phyloP scores from a whole-genome alignment of 2,888 invertebrate species.

The Hydrotaea cyrtoneurina region DNA sequence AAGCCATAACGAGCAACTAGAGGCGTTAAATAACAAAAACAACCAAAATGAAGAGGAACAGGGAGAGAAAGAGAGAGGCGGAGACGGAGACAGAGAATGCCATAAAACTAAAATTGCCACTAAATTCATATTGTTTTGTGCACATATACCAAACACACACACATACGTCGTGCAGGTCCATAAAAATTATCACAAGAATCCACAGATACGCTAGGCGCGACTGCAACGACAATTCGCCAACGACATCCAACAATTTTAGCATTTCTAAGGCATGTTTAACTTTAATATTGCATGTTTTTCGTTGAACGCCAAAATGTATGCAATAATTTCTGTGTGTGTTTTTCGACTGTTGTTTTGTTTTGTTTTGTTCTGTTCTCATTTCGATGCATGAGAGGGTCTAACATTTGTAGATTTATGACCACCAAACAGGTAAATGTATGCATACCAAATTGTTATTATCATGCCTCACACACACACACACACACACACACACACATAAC shows the following conservation, averaged over 20 bases:
- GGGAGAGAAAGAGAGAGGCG: neutral
- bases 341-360: too few species aligned
- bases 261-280: slow-evolving; percentile 12
- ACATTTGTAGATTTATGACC: slow-evolving; percentile 57
- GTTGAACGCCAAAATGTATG: slow-evolving; percentile 46
- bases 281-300: slow-evolving; percentile 34
- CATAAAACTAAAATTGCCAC: slow-evolving; percentile 1
- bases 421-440: slow-evolving; percentile 56
- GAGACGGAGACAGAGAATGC: neutral
- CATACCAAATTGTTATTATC: slow-evolving; percentile 21
- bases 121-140: neutral
- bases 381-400: too few species aligned
- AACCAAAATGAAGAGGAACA: neutral
- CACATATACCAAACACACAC: too few species aligned
- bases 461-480: slow-evolving; percentile 3
- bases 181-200: slow-evolving; percentile 15
- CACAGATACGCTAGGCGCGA: neutral
- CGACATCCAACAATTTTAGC: neutral
- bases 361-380: neutral
- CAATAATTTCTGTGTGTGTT: slow-evolving; percentile 25
- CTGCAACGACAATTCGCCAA: neutral
- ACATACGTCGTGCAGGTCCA: neutral
- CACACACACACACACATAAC: neutral
- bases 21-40: slow-evolving; percentile 26
- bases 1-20: slow-evolving; percentile 21